Evolutionary conservation across 2,888 invertebrate species (phyloP).

Genomic region (Onthophagus sagittarius): DNA sequence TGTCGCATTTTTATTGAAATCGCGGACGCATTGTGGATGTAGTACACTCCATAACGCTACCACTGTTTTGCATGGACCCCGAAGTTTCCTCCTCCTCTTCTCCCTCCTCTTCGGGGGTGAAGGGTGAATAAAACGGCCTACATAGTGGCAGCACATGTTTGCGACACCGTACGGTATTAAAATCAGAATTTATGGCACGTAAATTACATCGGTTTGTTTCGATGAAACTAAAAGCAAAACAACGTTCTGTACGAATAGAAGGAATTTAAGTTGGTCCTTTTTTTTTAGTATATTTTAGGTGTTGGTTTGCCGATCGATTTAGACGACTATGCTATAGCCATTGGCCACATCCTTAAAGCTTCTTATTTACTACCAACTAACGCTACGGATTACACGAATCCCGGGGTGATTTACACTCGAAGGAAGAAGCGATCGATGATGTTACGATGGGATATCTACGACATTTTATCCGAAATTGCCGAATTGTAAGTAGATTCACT

Average conservation of each 20-base stretch:
- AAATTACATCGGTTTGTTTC: not conserved
- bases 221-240: not conserved
- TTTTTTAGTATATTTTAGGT: constrained; percentile 50
- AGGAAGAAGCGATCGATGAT: constrained; percentile 30
- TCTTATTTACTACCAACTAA: constrained; percentile 42
- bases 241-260: too few species aligned
- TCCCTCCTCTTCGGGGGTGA: too few species aligned
- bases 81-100: too few species aligned
- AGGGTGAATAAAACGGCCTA: not conserved
- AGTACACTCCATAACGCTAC: not conserved
- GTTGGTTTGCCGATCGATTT: constrained; percentile 52
- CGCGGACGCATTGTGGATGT: not conserved
- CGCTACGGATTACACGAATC: constrained; percentile 33
- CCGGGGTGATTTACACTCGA: constrained; percentile 29
- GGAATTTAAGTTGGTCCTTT: not conserved
- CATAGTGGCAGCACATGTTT: not conserved
- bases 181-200: not conserved
- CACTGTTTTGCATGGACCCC: not conserved
- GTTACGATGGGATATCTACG: constrained; percentile 65
- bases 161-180: not conserved
- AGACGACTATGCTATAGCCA: constrained; percentile 46
- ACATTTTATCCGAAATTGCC: constrained; percentile 57
- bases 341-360: constrained; percentile 50
- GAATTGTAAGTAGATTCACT: constrained; percentile 49
- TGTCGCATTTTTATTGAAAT: not conserved